Evolutionary conservation across 2,797 vertebrate species (phyloP).

Genomic region (Hydrophis major): DNA sequence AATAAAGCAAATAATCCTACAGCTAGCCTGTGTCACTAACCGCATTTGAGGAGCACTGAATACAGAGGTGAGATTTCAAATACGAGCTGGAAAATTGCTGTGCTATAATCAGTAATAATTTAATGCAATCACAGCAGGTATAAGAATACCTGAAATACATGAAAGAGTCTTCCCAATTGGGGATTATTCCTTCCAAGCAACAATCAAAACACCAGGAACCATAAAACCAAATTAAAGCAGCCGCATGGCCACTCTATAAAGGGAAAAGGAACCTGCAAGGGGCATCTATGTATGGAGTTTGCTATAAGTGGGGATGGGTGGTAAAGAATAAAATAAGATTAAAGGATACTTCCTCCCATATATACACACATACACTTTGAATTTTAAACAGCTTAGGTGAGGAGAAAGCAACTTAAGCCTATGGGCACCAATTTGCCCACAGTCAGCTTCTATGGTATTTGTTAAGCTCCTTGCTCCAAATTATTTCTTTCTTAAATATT

Average conservation of each 20-base stretch:
- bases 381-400: background rate
- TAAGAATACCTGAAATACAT: background rate
- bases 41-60: background rate
- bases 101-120: background rate
- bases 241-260: accelerated
- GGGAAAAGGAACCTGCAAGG: background rate
- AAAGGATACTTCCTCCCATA: background rate
- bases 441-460: background rate
- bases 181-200: background rate
- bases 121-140: background rate
- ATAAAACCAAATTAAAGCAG: background rate
- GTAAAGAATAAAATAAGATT: background rate
- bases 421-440: background rate
- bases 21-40: accelerated
- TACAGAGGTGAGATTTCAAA: background rate
- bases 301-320: background rate
- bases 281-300: background rate
- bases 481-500: background rate
- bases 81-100: background rate
- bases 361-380: background rate
- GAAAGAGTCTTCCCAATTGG: accelerated
- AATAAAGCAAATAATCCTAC: background rate
- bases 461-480: background rate
- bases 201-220: accelerated
- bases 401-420: background rate